These are phyloP conservation scores for Phyllotis vaccarum DNA, from an alignment of 2,797 vertebrate genomes.

Conservation along the genomic window DNA sequence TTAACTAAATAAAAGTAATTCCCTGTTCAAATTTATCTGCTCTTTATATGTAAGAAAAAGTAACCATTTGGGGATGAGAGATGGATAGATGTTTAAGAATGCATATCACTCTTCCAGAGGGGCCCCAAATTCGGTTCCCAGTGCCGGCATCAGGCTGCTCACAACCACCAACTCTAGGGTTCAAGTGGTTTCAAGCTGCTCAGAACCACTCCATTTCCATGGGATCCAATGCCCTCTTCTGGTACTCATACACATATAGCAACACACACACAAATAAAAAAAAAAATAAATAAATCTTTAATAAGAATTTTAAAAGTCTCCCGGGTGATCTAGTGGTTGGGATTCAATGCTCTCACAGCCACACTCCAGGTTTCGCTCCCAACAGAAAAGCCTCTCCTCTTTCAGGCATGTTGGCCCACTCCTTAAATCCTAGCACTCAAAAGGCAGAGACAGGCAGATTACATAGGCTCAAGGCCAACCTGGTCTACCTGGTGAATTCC, in stretches of 20 bases:
- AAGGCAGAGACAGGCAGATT: not conserved
- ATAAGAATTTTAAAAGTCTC: not conserved
- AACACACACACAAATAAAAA: not conserved
- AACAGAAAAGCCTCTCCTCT: not conserved
- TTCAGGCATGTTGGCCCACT: not conserved
- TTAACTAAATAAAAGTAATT: conserved; percentile 65
- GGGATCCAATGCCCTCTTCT: not conserved
- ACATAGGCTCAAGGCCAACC: not conserved
- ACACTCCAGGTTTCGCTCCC: not conserved
- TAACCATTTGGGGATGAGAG: conserved; percentile 4
- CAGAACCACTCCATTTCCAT: not conserved
- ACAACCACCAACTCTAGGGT: no score
- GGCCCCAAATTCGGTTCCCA: not conserved
- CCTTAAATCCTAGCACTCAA: not conserved
- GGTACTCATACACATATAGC: not conserved
- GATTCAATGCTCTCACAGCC: no score
- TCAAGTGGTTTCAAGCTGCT: not conserved
- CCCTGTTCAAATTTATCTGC: conserved; percentile 53
- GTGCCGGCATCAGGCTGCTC: not conserved
- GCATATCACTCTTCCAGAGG: not conserved
- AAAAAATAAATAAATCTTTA: not conserved
- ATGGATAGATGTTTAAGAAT: not conserved
- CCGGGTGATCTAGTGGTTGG: not conserved
- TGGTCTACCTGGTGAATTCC: not conserved
- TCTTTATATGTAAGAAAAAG: conserved; percentile 46